Evolutionary conservation across 2,888 invertebrate species (phyloP).

Genomic region (Lycocerus yunnanus): DNA sequence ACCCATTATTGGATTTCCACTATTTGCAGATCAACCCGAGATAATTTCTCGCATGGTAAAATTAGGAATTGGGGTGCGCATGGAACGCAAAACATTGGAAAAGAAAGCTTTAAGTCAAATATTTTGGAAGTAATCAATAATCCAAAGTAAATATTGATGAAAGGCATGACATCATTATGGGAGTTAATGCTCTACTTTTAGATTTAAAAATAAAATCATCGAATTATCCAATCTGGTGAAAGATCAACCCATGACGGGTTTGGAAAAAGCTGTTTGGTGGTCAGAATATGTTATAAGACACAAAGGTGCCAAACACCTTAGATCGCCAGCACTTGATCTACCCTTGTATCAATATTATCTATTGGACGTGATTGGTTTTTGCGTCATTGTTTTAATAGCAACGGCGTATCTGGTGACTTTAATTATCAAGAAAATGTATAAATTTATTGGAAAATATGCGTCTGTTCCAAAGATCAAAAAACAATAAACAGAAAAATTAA

Average conservation of each 20-base stretch:
- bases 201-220: slow-evolving; percentile 36
- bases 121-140: slow-evolving; percentile 36
- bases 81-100: slow-evolving; percentile 44
- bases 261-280: slow-evolving; percentile 43
- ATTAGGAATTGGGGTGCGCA: slow-evolving; percentile 43
- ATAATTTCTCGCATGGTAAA: background rate
- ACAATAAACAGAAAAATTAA: background rate
- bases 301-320: slow-evolving; percentile 38
- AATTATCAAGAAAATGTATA: background rate
- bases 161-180: background rate
- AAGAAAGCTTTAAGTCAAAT: slow-evolving; percentile 41
- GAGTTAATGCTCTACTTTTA: slow-evolving; percentile 21
- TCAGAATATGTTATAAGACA: slow-evolving; percentile 43
- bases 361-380: slow-evolving; percentile 36
- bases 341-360: slow-evolving; percentile 37
- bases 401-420: background rate
- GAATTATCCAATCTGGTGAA: slow-evolving; percentile 28
- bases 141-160: slow-evolving; percentile 14
- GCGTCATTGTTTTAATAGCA: background rate
- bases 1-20: background rate
- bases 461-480: background rate
- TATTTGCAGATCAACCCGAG: background rate
- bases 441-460: background rate
- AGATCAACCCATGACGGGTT: slow-evolving; percentile 40
- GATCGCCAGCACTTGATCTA: slow-evolving; percentile 26